Conservation (phyloP, 1,140 invertebrate genomes). For the Stegodyphus mimosarum region DNA sequence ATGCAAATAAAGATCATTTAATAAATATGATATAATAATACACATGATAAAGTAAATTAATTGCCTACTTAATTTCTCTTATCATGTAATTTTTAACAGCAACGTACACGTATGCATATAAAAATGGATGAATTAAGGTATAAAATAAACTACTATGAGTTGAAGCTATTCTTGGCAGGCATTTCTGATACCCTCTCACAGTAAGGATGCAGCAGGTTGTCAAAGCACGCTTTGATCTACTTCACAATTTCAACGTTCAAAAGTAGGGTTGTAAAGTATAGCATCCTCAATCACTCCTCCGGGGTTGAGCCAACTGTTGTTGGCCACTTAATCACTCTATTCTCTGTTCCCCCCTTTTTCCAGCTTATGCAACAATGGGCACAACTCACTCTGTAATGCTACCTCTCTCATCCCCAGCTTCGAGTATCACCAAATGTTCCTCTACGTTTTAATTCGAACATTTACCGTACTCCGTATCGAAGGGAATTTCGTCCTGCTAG, state of each 20-base stretch:
- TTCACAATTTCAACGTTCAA: background rate
- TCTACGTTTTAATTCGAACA: background rate
- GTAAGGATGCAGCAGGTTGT: no score
- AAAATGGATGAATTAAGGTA: no score
- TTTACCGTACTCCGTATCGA: background rate
- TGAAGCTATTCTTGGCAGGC: no score
- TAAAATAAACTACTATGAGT: no score
- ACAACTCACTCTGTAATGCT: background rate
- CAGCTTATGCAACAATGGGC: constrained; percentile 26
- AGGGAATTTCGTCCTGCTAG: constrained; percentile 23
- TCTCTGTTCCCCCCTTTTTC: background rate
- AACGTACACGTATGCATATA: no score
- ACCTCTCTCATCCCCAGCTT: constrained; percentile 26
- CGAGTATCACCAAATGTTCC: constrained; percentile 28
- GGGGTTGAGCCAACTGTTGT: constrained; percentile 29
- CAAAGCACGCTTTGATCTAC: no score
- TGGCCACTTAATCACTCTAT: constrained; percentile 39
- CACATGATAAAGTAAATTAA: no score
- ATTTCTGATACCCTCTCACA: no score
- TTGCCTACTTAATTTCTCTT: no score
- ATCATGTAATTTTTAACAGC: no score
- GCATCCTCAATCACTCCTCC: constrained; percentile 28
- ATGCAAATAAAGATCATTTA: no score
- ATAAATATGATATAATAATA: no score
- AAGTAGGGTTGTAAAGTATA: constrained; percentile 12